Percentiles rank a stretch among this genome's conserved stretches.
Conservation (phyloP, 2,113 vertebrate species). For the Dipodomys merriami region DNA sequence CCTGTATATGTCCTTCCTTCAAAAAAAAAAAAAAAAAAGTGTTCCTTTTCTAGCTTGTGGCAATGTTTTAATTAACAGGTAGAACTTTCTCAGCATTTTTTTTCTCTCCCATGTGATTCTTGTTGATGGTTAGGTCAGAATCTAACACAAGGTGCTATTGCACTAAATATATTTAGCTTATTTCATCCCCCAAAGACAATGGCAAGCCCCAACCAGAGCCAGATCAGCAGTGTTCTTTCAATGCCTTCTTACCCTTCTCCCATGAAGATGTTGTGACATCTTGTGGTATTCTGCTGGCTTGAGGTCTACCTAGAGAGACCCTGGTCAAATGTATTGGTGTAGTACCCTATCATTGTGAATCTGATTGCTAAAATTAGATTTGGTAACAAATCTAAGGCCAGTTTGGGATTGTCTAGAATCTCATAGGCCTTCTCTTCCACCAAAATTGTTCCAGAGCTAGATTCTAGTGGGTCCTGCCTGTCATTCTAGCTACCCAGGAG, state of each 20-base stretch:
- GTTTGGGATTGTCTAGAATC: constrained; percentile 22
- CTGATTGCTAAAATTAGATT: constrained; percentile 40
- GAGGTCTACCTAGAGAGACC: background rate
- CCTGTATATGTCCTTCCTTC: too few species aligned
- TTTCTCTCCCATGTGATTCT: background rate
- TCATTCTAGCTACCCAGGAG: too few species aligned
- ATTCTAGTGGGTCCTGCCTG: too few species aligned
- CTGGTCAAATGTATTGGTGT: background rate
- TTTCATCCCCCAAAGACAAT: constrained; percentile 40
- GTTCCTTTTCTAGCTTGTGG: constrained; percentile 16
- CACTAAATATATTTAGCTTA: constrained; percentile 24
- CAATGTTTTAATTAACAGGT: constrained; percentile 31
- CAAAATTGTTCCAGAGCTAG: background rate
- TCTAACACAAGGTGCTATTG: constrained; percentile 8
- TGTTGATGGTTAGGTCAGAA: constrained; percentile 2
- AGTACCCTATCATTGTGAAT: background rate
- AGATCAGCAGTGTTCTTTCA: background rate
- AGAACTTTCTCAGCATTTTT: background rate
- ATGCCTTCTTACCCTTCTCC: background rate
- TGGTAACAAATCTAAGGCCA: constrained; percentile 16
- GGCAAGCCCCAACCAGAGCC: background rate
- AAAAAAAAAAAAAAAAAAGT: background rate
- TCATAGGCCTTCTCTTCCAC: background rate
- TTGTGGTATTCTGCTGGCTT: background rate
- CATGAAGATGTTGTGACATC: constrained; percentile 20